A percentile compares a stretch with the other conserved stretches of the same genome.
These are phyloP conservation scores for Python bivittatus DNA, from an alignment of 2,113 vertebrate genomes.

Conservation along the genomic window DNA sequence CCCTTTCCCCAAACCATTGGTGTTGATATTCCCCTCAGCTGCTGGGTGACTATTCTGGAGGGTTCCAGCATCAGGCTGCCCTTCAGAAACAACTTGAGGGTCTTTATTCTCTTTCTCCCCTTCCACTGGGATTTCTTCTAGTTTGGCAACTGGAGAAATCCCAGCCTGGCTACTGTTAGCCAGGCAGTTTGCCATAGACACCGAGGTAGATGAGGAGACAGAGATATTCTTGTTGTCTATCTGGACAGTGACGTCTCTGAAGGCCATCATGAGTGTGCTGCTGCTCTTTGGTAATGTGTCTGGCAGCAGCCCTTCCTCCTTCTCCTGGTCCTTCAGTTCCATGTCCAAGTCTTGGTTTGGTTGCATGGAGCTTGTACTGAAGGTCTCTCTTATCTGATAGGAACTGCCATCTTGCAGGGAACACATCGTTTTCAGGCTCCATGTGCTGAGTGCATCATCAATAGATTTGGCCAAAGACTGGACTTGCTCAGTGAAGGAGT, in stretches of 20 bases:
- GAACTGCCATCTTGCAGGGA: constrained; percentile 84
- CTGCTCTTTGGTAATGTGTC: constrained; percentile 84
- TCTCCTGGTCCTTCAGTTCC: constrained; percentile 78
- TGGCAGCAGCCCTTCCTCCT: constrained; percentile 68
- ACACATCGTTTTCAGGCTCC: constrained; percentile 96
- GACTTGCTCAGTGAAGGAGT: constrained; percentile 96
- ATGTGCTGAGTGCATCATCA: constrained; percentile 94
- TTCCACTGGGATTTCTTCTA: constrained; percentile 53
- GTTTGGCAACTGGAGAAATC: constrained; percentile 52
- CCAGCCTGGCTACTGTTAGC: constrained; percentile 49
- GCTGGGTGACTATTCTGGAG: constrained; percentile 51
- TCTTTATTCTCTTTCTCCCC: constrained; percentile 53
- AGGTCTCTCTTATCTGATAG: constrained; percentile 90
- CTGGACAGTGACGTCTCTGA: constrained; percentile 96
- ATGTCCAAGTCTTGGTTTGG: constrained; percentile 71
- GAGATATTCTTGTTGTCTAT: constrained; percentile 96
- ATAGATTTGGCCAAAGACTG: constrained; percentile 97
- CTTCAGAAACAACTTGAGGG: constrained; percentile 17
- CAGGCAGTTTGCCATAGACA: constrained; percentile 87
- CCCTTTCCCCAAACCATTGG: constrained; percentile 22
- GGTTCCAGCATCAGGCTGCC: constrained; percentile 23
- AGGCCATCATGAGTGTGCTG: constrained; percentile 97
- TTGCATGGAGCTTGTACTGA: constrained; percentile 72
- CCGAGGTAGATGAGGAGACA: constrained; percentile 90
- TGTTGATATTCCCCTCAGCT: constrained; percentile 33